Evolutionary conservation across 2,113 vertebrate species (phyloP).

Genomic region (Indri indri): DNA sequence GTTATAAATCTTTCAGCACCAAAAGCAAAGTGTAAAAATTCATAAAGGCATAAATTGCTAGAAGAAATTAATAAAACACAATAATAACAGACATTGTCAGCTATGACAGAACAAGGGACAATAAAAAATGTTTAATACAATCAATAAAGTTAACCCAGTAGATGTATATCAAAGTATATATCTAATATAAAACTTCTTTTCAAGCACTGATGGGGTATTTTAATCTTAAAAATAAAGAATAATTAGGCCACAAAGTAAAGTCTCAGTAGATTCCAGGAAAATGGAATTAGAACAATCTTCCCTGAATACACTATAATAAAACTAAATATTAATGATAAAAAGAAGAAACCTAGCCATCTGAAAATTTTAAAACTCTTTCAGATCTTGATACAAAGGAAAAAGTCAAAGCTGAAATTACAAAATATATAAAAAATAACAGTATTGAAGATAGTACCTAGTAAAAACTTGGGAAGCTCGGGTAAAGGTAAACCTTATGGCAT

Average conservation of each 20-base stretch:
- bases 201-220: neutral
- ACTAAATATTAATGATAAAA: slow-evolving; percentile 10
- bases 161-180: neutral
- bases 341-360: neutral
- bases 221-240: slow-evolving; percentile 31
- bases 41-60: slow-evolving; percentile 8
- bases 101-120: neutral
- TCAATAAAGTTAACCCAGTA: neutral
- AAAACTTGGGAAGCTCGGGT: neutral
- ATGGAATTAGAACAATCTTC: neutral
- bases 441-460: neutral
- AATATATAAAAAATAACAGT: neutral
- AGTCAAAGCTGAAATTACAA: neutral
- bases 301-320: neutral
- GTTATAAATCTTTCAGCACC: neutral
- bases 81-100: neutral
- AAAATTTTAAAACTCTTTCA: neutral
- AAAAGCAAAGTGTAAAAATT: slow-evolving; percentile 33
- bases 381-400: neutral
- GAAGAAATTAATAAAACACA: slow-evolving; percentile 25
- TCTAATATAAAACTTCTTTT: neutral
- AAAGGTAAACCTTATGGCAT: neutral
- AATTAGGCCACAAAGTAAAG: neutral
- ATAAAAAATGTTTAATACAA: neutral
- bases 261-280: neutral